phyloP scores from a whole-genome alignment of 2,797 vertebrate species.

The Manis pentadactyla region DNA sequence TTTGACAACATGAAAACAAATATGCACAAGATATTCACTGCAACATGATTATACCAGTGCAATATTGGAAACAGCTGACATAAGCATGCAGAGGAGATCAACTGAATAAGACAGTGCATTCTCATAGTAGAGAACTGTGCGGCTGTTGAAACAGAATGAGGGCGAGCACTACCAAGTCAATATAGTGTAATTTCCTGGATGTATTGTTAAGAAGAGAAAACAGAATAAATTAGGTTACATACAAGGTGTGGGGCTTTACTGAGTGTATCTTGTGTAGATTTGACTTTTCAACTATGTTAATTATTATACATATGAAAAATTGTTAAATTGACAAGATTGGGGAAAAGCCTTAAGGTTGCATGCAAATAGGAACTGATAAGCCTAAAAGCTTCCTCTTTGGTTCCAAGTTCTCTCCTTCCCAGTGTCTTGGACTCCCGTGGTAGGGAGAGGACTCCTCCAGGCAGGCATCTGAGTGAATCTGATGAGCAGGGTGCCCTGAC shows the following conservation, averaged over 20 bases:
- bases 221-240: background rate
- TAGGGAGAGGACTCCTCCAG: background rate
- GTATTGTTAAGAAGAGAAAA: background rate
- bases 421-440: background rate
- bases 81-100: background rate
- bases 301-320: background rate
- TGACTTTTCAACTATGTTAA: background rate
- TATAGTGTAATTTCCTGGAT: background rate
- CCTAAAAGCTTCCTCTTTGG: background rate
- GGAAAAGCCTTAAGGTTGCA: background rate
- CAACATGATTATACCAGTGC: background rate
- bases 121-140: background rate
- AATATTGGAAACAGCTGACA: background rate
- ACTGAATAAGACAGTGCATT: background rate
- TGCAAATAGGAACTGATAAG: background rate
- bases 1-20: background rate
- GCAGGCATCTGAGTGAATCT: background rate
- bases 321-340: background rate
- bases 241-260: background rate
- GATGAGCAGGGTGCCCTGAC: background rate
- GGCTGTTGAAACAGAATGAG: background rate
- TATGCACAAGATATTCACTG: background rate
- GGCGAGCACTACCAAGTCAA: background rate
- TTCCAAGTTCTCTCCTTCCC: background rate
- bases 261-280: background rate